Percentiles rank a stretch among this genome's conserved stretches.
Evolutionary conservation across 2,888 invertebrate species (phyloP).

Genomic region (Ochropacha duplaris): DNA sequence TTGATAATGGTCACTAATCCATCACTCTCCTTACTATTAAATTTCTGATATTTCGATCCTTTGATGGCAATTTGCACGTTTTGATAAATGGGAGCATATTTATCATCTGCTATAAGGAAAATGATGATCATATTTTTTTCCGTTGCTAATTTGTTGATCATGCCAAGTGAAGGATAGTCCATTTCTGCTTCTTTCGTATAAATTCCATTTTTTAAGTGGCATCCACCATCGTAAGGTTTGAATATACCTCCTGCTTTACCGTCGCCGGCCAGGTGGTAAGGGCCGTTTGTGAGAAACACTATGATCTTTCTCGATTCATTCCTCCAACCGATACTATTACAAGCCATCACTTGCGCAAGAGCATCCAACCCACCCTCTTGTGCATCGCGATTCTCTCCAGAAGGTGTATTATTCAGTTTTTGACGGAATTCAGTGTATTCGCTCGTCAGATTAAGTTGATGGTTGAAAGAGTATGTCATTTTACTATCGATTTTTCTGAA

Average conservation of each 20-base stretch:
- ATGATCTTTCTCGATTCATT: slow-evolving; percentile 88
- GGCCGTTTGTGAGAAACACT: slow-evolving; percentile 89
- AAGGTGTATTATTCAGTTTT: slow-evolving; percentile 59
- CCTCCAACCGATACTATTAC: slow-evolving; percentile 90
- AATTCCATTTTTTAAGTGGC: slow-evolving; percentile 80
- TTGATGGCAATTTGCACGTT: slow-evolving; percentile 33
- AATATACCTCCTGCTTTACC: slow-evolving; percentile 87
- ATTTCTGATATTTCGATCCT: slow-evolving; percentile 35
- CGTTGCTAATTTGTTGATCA: slow-evolving; percentile 77
- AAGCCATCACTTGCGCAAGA: slow-evolving; percentile 88
- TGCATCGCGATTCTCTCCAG: slow-evolving; percentile 83
- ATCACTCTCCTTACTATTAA: neutral
- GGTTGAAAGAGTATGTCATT: slow-evolving; percentile 87
- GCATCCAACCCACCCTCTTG: slow-evolving; percentile 95
- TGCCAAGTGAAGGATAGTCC: slow-evolving; percentile 92
- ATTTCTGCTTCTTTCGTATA: slow-evolving; percentile 83
- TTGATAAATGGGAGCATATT: slow-evolving; percentile 25
- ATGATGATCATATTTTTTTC: slow-evolving; percentile 47
- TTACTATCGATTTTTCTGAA: slow-evolving; percentile 30
- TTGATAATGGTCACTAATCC: slow-evolving; percentile 34
- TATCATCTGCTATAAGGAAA: slow-evolving; percentile 45
- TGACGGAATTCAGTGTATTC: slow-evolving; percentile 73
- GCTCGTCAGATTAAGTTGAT: slow-evolving; percentile 86
- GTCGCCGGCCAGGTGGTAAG: slow-evolving; percentile 91
- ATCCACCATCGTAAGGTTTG: slow-evolving; percentile 88